Evolutionary conservation across 2,113 vertebrate genomes (phyloP), one percentile per base, ranked within the genome.

Genomic region (Erythrocercus mccallii): DNA sequence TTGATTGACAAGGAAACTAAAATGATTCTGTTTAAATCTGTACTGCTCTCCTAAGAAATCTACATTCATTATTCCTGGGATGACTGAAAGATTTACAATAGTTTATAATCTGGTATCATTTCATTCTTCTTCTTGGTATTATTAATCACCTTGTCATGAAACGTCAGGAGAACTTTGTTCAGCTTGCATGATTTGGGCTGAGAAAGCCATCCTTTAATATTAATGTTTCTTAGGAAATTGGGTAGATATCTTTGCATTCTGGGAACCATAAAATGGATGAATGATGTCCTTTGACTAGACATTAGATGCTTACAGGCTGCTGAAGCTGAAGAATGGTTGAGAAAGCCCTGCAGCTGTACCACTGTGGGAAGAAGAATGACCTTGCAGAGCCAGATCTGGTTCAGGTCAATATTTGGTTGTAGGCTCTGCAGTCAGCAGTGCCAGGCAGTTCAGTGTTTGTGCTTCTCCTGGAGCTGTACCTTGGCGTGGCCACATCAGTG

Each of bases 71-170:
- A 95, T 96, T 96, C 90, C 73, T 81, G 72, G 83, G 66, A 92
- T 96, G 95, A 96, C 77, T 94, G 95, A 97, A 95, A 95, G 92
- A 96, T 95, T 95, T 96, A 97, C 94, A 97, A 35, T 90, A 84
- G 90, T 81, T 97, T 95, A 93, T 96, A 94, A 95, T 95, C 95
- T 95, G 77, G 92, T 95, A 95, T 95, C 69, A 76, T 95, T 96
- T 95, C 90, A 92, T 96, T 96, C 94, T 96, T 95, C 92, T 92
- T 92, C 77, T 88, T 33, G 83, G 65, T 94, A 44, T 94, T 96
- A 96, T 97, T 97, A 96, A 97, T 97, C 94, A 94, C 94, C 81
- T 92, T 96, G 94, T 94, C 94, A 92, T 89, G 86, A 95, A 94
- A 83, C 4, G 58, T 93, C 94, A 91, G 77, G 91, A 96, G 92